phyloP scores from a whole-genome alignment of 2,888 invertebrate genomes.

The Scaptomyza caliginosa region DNA sequence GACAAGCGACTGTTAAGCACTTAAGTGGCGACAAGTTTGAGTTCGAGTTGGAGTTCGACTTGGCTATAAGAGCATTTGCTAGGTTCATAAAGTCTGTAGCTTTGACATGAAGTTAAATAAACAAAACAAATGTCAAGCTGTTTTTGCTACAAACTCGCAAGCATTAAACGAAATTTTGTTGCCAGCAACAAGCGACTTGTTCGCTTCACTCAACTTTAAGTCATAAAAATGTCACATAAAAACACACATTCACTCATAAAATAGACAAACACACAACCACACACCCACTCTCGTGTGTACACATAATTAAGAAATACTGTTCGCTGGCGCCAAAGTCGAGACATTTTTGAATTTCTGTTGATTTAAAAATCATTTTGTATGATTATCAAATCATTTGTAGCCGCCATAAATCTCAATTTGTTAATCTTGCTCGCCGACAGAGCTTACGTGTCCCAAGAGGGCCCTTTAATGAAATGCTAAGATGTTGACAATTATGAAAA shows the following conservation, averaged over 20 bases:
- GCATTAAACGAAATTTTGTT: conserved; percentile 60
- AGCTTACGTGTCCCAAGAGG: neutral
- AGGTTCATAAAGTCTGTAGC: conserved; percentile 7
- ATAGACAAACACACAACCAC: neutral
- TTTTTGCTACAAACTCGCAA: conserved; percentile 28
- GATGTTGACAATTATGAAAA: conserved; percentile 62
- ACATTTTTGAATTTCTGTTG: conserved; percentile 63
- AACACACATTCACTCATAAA: conserved; percentile 5
- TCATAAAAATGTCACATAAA: conserved; percentile 43
- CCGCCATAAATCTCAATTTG: conserved; percentile 10
- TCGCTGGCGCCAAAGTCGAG: conserved; percentile 29
- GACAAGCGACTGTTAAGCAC: conserved; percentile 20
- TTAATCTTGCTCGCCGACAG: conserved; percentile 13
- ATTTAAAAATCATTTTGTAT: conserved; percentile 64
- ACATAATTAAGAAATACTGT: conserved; percentile 66
- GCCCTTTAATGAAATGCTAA: conserved; percentile 47
- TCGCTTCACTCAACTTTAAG: conserved; percentile 34
- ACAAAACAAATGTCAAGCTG: conserved; percentile 74
- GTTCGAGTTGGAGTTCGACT: conserved; percentile 21
- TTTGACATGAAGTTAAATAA: conserved; percentile 71
- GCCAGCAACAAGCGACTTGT: conserved; percentile 58
- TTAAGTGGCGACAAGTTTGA: conserved; percentile 5
- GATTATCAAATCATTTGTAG: conserved; percentile 63
- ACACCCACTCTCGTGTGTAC: conserved; percentile 45
- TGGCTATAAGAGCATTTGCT: conserved; percentile 8